Percentiles rank a stretch among this genome's conserved stretches.
Conservation (phyloP, 2,113 vertebrate genomes). For the Paracanthobrama guichenoti region DNA sequence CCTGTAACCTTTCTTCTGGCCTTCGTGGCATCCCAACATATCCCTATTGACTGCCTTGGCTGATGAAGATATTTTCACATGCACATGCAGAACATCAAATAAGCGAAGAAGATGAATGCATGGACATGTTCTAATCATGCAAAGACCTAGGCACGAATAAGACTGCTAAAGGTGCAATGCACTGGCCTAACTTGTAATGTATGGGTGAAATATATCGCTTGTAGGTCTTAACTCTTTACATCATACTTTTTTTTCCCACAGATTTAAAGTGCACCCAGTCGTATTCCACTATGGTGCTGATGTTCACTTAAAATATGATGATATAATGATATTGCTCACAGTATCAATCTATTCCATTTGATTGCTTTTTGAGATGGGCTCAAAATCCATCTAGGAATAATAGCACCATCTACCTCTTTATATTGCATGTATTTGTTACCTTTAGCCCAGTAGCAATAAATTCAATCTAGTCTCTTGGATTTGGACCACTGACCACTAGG, state of each 20-base stretch:
- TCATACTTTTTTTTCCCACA: neutral
- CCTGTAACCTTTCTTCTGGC: slow-evolving; percentile 69
- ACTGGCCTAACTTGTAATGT: neutral
- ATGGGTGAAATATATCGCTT: neutral
- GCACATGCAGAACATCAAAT: neutral
- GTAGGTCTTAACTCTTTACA: neutral
- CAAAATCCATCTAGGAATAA: slow-evolving; percentile 74
- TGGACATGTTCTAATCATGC: neutral
- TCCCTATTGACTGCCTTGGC: slow-evolving; percentile 59
- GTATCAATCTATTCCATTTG: slow-evolving; percentile 77
- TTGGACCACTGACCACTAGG: slow-evolving; percentile 75
- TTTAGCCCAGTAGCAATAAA: slow-evolving; percentile 78
- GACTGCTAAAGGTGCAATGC: neutral
- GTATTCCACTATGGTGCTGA: slow-evolving; percentile 59
- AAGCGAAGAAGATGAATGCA: neutral
- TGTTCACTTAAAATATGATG: slow-evolving; percentile 68
- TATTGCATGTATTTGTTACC: slow-evolving; percentile 79
- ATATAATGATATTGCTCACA: slow-evolving; percentile 70
- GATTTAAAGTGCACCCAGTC: slow-evolving; percentile 54
- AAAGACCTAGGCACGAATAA: neutral
- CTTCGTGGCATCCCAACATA: slow-evolving; percentile 60
- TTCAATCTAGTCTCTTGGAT: slow-evolving; percentile 76
- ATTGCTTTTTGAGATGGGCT: slow-evolving; percentile 71
- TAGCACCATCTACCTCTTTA: slow-evolving; percentile 70
- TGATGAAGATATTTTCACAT: slow-evolving; percentile 74